phyloP scores from a whole-genome alignment of 2,888 invertebrate species.

The Drosophila meridionalis region DNA sequence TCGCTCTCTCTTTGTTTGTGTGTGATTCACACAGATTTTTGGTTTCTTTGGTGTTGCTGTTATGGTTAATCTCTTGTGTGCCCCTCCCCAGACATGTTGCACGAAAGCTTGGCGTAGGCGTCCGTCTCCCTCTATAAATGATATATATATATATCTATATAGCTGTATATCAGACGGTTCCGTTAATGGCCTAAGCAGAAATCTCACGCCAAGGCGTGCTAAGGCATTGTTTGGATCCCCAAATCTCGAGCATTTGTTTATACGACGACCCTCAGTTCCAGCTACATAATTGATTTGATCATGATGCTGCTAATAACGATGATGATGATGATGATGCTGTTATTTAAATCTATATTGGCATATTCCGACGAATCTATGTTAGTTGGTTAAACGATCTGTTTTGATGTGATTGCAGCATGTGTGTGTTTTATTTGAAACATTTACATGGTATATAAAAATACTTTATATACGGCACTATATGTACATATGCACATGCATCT shows the following conservation, averaged over 20 bases:
- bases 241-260: constrained; percentile 43
- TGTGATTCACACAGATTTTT: constrained; percentile 28
- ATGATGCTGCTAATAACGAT: background rate
- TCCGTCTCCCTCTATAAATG: constrained; percentile 9
- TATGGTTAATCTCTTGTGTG: background rate
- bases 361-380: constrained; percentile 41
- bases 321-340: constrained; percentile 14
- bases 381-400: constrained; percentile 46
- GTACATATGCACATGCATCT: background rate
- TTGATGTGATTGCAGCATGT: constrained; percentile 26
- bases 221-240: constrained; percentile 33
- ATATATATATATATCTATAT: constrained; percentile 11
- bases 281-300: constrained; percentile 39
- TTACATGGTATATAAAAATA: background rate
- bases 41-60: constrained; percentile 33
- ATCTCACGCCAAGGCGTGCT: constrained; percentile 40
- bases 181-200: constrained; percentile 47
- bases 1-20: background rate
- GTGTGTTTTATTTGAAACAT: background rate
- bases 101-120: constrained; percentile 71
- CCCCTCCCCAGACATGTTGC: constrained; percentile 35
- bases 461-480: background rate
- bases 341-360: constrained; percentile 26
- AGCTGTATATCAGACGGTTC: constrained; percentile 28
- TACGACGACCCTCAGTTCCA: constrained; percentile 40